These are phyloP conservation scores for Chaetops frenatus DNA, from an alignment of 2,113 vertebrate genomes.

Conservation along the genomic window DNA sequence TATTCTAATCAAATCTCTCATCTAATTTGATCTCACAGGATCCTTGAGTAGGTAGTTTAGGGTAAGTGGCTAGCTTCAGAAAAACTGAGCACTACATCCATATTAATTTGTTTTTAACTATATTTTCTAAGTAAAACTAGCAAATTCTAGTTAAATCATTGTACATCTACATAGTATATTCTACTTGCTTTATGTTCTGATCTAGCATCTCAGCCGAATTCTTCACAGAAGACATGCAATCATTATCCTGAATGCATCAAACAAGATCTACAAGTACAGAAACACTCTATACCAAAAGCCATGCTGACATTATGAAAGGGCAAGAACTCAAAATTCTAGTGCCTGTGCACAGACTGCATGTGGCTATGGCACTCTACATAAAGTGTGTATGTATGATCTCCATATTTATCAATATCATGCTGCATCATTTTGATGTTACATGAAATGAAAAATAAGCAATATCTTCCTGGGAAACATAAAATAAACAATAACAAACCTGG, in stretches of 20 bases:
- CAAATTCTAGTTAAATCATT: background rate
- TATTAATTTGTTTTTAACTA: background rate
- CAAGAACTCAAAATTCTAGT: background rate
- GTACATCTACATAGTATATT: background rate
- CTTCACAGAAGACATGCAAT: background rate
- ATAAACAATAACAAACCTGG: background rate
- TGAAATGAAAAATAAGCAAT: background rate
- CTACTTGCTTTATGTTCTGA: background rate
- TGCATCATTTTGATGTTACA: background rate
- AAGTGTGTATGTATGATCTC: background rate
- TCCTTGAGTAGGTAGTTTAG: background rate
- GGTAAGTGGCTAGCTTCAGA: background rate
- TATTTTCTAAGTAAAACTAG: background rate
- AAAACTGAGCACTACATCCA: background rate
- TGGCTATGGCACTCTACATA: background rate
- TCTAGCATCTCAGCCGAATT: background rate
- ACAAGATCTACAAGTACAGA: background rate
- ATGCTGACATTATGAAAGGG: background rate
- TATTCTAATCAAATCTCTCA: background rate
- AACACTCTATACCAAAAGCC: background rate
- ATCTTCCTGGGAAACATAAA: background rate
- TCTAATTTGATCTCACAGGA: background rate
- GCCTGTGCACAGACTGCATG: background rate
- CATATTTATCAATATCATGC: background rate
- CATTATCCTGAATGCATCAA: background rate